These are phyloP conservation scores for Dyspetes luteomarginatus DNA, from an alignment of 2,888 invertebrate genomes.

Conservation along the genomic window DNA sequence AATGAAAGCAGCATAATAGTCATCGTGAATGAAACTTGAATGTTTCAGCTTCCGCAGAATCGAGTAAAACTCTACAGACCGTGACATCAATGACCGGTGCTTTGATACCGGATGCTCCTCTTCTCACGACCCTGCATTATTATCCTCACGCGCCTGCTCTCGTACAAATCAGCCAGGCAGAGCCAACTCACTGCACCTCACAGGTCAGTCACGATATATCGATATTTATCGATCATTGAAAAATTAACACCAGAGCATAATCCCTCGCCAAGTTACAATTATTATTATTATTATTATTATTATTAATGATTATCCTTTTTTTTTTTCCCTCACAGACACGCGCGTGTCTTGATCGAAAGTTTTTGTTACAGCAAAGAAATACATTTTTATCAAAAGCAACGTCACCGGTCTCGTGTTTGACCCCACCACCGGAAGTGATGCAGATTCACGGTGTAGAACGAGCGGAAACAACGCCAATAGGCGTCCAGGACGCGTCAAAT, in stretches of 20 bases:
- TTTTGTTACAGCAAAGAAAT: constrained; percentile 75
- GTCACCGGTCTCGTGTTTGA: constrained; percentile 85
- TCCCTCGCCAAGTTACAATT: too few relatives aligned
- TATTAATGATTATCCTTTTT: too few relatives aligned
- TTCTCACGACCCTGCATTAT: constrained; percentile 80
- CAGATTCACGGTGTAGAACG: constrained; percentile 80
- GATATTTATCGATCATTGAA: too few relatives aligned
- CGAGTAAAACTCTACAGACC: constrained; percentile 80
- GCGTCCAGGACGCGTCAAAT: constrained; percentile 93
- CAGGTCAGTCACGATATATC: constrained; percentile 76
- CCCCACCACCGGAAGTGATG: constrained; percentile 86
- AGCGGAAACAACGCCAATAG: constrained; percentile 84
- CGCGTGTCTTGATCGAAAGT: constrained; percentile 54
- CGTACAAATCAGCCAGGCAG: constrained; percentile 80
- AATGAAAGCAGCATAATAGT: too few relatives aligned
- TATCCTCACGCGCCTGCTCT: constrained; percentile 80
- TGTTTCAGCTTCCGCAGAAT: constrained; percentile 77
- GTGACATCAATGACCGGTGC: constrained; percentile 80
- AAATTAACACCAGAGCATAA: too few relatives aligned
- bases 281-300: too few relatives aligned
- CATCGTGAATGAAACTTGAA: not conserved
- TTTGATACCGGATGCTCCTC: constrained; percentile 78
- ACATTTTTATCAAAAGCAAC: constrained; percentile 83
- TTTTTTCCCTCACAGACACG: too few relatives aligned
- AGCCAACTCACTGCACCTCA: constrained; percentile 79